These are phyloP conservation scores for Ennomos quercinarius DNA, from an alignment of 2,888 invertebrate species.

Conservation along the genomic window DNA sequence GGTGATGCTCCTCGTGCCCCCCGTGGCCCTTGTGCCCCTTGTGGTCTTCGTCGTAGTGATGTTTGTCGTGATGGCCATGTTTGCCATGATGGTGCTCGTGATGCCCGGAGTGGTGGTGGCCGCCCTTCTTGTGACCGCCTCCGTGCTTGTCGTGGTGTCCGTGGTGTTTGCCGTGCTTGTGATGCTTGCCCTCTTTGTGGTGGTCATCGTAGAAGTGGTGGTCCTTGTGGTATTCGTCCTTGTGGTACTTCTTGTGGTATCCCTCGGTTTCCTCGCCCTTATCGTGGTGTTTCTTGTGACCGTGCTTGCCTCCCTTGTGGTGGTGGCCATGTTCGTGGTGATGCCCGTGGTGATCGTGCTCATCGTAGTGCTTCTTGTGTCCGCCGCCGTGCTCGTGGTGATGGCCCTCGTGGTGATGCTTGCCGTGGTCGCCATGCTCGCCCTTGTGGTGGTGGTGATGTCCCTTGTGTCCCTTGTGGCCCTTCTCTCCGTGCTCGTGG, in stretches of 20 bases:
- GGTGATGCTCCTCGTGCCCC: conserved; percentile 91
- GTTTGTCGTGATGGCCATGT: conserved; percentile 93
- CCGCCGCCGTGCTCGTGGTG: conserved; percentile 92
- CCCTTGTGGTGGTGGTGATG: conserved; percentile 92
- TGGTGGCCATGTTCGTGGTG: conserved; percentile 92
- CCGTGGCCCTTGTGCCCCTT: conserved; percentile 92
- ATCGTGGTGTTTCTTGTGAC: conserved; percentile 93
- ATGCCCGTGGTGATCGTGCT: conserved; percentile 89
- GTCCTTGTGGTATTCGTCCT: conserved; percentile 94
- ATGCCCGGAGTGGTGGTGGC: conserved; percentile 90
- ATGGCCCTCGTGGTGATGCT: conserved; percentile 91
- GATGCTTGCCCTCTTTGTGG: conserved; percentile 93
- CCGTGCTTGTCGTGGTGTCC: conserved; percentile 91
- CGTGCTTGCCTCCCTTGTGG: conserved; percentile 92
- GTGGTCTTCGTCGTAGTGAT: conserved; percentile 92
- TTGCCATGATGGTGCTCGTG: conserved; percentile 92
- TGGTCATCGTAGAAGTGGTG: conserved; percentile 95
- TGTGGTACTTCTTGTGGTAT: conserved; percentile 94
- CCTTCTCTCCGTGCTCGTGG: conserved; percentile 89
- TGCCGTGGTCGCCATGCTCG: conserved; percentile 90
- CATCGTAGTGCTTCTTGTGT: conserved; percentile 92
- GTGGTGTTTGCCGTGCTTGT: conserved; percentile 92
- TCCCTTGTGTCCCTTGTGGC: conserved; percentile 91
- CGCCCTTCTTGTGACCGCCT: conserved; percentile 92
- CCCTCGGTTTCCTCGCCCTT: conserved; percentile 94